Evolutionary conservation across 2,888 invertebrate genomes (phyloP), one percentile per base, ranked within the genome.

Genomic region (Caenorhabditis sp.): DNA sequence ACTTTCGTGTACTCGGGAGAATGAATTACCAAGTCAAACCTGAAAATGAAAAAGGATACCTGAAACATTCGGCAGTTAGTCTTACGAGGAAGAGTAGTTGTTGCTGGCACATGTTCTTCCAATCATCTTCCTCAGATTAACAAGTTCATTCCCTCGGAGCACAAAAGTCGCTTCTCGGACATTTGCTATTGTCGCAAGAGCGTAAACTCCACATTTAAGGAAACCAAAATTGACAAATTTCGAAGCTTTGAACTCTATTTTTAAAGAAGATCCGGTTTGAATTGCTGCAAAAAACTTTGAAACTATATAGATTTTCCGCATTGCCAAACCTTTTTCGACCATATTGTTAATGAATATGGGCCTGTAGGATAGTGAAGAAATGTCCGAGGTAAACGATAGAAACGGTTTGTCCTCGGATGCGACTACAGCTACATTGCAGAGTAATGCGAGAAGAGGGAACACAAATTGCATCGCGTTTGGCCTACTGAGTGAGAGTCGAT

Each of bases 21-120:
- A 24, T 50, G 50, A n/a, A 70, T 51, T 1, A 60, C 69, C 15
- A 70, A 28, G 18, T 70, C 69, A n/a, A n/a, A n/a, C n/a, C n/a
- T n/a, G n/a, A 70, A 61, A 18, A 60, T 70, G 51, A 26, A 70
- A 6, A 28, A 51, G 24, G 40, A 40, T 40, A 47, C 4, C n/a
- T 24, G 53, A 53, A 24, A 20, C 28, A 8, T 26, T 64, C 20
- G 32, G 5, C 4, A 32, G 9, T 6, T 32, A 18, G n/a, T n/a
- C 53, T 53, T 15, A 69, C 68, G 68, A 69, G 20, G 56, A 40
- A n/a, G 58, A 24, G 47, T 58, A 13, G 11, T 58, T 32, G 32
- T 69, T 58, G 24, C 68, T 70, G n/a, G 60, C 37, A 28, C 61
- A 70, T 3, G 35, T 28, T 9, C 40, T 24, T 15, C 32, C 20